Evolutionary conservation across 1,140 invertebrate species (phyloP), one percentile per base, ranked within the genome.

Genomic region (Ooceraea biroi): DNA sequence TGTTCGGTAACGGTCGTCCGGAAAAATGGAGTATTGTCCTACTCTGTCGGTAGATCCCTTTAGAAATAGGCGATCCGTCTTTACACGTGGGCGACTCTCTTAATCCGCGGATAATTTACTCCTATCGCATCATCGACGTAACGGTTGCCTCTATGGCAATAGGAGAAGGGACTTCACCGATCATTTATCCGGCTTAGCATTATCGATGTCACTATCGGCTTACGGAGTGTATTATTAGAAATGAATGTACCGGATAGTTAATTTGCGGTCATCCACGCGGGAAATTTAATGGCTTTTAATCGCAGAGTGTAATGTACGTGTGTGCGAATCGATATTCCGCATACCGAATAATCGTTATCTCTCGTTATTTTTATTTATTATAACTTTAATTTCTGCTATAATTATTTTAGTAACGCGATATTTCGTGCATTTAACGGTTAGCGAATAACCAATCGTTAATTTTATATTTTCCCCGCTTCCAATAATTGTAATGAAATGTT

Each of bases 51-150:
- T 25, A 25, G 71, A 86, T 86, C 55, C 52, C 36, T 63, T 7
- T 66, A 60, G 52, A 87, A 86, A 87, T 86, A 57, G 55, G 27
- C 44, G 22, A 52, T 10, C 11, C 41, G 61, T 27, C 14, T 58
- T 48, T 77, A 11, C 25, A 65, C 11, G 48, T 25, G 3, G 63
- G 44, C 22, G 27, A 57, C 58, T n/a, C 61, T 82, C 72, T 84
- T 87, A 88, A 88, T 87, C 74, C 68, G 44, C 25, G 14, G 63
- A 82, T 82, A 88, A 88, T 84, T 77, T 73, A 86, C 69, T 50
- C 22, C 57, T 69, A 84, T 72, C 36, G 66, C 36, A 25, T 44
- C 30, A 71, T 83, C 46, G 30, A 22, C 27, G 19, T 76, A 76
- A 85, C 22, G 57, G 14, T 30, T 60, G 41, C 63, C 50, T 52